Conservation (phyloP, 2,113 vertebrate species). For the Hymenochirus boettgeri region DNA sequence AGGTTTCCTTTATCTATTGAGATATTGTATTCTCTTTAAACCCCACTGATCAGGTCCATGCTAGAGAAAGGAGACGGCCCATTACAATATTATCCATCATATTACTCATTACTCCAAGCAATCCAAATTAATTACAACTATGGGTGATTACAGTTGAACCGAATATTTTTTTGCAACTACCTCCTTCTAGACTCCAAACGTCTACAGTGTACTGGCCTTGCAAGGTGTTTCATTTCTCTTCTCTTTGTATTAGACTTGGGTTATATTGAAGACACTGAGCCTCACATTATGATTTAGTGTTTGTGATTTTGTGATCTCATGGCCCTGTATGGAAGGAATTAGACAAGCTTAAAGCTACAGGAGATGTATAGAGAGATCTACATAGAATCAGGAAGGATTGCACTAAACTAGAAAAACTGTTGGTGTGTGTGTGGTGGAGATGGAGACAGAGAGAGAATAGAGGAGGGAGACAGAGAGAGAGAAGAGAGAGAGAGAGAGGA, state of each 20-base stretch:
- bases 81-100: slow-evolving; percentile 19
- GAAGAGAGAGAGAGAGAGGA: too few relatives aligned
- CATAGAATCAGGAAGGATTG: too few relatives aligned
- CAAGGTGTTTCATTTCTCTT: slow-evolving; percentile 59
- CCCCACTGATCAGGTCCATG: too few relatives aligned
- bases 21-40: too few relatives aligned
- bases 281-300: slow-evolving; percentile 68
- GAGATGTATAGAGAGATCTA: too few relatives aligned
- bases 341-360: slow-evolving; percentile 56
- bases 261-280: slow-evolving; percentile 61
- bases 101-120: slow-evolving; percentile 18
- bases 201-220: slow-evolving; percentile 34
- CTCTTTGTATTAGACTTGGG: slow-evolving; percentile 47
- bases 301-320: slow-evolving; percentile 69
- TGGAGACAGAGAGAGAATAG: too few relatives aligned
- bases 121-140: slow-evolving; percentile 31
- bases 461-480: too few relatives aligned
- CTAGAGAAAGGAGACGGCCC: neutral
- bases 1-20: too few relatives aligned
- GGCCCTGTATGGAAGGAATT: slow-evolving; percentile 67
- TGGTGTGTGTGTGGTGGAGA: too few relatives aligned
- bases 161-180: slow-evolving; percentile 36
- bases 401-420: too few relatives aligned
- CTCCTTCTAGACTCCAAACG: slow-evolving; percentile 27
- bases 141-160: slow-evolving; percentile 31